Conservation (phyloP, 2,888 invertebrate genomes). For the Stenurella melanura region DNA sequence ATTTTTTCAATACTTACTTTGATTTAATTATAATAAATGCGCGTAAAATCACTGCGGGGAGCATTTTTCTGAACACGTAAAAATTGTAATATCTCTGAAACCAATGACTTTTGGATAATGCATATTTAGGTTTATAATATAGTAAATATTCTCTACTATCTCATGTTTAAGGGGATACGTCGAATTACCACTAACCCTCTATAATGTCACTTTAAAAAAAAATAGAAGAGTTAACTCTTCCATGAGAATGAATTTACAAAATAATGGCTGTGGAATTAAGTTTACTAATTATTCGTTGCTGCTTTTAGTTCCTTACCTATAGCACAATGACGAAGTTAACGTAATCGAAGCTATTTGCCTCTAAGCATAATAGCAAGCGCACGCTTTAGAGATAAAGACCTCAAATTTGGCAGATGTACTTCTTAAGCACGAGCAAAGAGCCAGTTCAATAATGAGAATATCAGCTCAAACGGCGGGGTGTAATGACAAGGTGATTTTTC, state of each 20-base stretch:
- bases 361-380: not conserved
- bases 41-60: too few species aligned
- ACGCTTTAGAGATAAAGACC: not conserved
- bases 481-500: not conserved
- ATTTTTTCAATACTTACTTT: too few species aligned
- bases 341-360: slow-evolving; percentile 7
- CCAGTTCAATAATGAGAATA: slow-evolving; percentile 4
- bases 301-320: not conserved
- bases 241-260: not conserved
- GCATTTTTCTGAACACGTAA: too few species aligned
- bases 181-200: too few species aligned
- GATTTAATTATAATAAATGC: too few species aligned
- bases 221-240: not conserved
- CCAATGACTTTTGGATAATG: too few species aligned
- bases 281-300: not conserved
- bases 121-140: too few species aligned
- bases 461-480: not conserved
- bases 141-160: too few species aligned
- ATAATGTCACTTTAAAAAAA: too few species aligned
- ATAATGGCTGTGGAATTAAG: not conserved
- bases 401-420: not conserved
- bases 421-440: not conserved
- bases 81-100: too few species aligned
- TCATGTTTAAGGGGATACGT: too few species aligned
- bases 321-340: not conserved